These are phyloP conservation scores for Eupristina koningsbergeri DNA, from an alignment of 1,140 invertebrate genomes.

Conservation along the genomic window DNA sequence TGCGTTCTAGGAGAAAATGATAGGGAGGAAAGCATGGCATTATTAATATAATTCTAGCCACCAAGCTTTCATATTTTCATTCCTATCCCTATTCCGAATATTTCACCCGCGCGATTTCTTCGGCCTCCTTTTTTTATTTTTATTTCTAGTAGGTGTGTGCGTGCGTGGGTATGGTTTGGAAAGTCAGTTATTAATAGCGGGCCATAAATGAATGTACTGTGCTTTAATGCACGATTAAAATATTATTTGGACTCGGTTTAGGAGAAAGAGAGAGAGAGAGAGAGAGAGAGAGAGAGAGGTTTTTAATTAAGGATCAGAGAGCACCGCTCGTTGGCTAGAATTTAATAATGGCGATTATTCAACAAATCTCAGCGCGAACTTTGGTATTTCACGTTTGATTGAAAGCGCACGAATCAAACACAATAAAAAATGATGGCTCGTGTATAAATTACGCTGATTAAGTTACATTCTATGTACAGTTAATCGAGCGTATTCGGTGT, in stretches of 20 bases:
- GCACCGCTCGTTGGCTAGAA: too few relatives aligned
- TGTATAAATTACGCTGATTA: constrained; percentile 18
- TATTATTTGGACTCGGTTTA: too few relatives aligned
- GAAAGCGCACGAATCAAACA: background rate
- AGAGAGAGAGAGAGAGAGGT: too few relatives aligned
- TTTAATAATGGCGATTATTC: too few relatives aligned
- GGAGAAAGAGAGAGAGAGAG: too few relatives aligned
- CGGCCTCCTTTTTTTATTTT: background rate
- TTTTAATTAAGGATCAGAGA: too few relatives aligned
- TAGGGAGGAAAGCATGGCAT: constrained; percentile 54
- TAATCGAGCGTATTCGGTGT: background rate
- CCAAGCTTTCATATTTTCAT: constrained; percentile 49
- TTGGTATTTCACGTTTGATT: background rate
- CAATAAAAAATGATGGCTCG: too few relatives aligned
- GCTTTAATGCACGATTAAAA: too few relatives aligned
- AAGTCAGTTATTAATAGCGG: background rate
- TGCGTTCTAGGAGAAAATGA: constrained; percentile 47
- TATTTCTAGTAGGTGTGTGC: background rate
- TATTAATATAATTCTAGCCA: constrained; percentile 67
- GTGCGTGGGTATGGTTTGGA: background rate
- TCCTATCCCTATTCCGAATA: constrained; percentile 44
- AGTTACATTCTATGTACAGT: background rate
- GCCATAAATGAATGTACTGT: too few relatives aligned
- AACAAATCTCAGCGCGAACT: background rate
- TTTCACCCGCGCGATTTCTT: constrained; percentile 6